Base-by-base conservation (phyloP, 2,888 invertebrate genomes). In the Tineola bisselliella region DNA sequence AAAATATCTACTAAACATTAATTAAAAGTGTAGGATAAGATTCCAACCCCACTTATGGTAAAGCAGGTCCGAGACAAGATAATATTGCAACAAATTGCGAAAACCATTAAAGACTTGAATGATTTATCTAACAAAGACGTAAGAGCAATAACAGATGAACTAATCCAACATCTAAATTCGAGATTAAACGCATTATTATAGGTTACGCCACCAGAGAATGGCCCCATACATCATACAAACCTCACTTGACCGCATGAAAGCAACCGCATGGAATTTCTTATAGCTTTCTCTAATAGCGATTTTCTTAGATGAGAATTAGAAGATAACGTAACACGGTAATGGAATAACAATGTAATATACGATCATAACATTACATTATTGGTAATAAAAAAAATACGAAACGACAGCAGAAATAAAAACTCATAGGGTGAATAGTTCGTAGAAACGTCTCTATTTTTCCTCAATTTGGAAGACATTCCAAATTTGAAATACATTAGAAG, bases 161-260 rank as follows among this genome's bases (percentile, higher is more conserved):
- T 25, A 54, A 54, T 54, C 54, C 54, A 25, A 54, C 25, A 54
- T 18, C 54, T 25, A 54, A 54, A 25, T 10, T 54, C n/a, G 12
- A 54, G 54, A 54, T 54, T 54, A 54, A 54, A 54, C 8, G 25
- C 54, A 54, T 54, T 54, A 54, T 54, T 48, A 48, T 15, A 15
- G 48, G 48, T 48, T 48, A 48, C 15, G 48, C 48, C 48, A 48
- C 48, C 10, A 48, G 48, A 48, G 48, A 48, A 67, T 64, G 64
- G 65, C 25, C 63, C 63, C 61, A 66, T 67, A 65, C 54, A 54
- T 54, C 54, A 68, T 68, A 66, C 68, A 70, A 74, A 76, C 73
- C 73, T 74, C 68, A 31, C 58, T 58, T 33, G 65, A 68, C 74
- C 70, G 70, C 71, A 75, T 74, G 76, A 79, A 78, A 76, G 78